Base-by-base conservation (phyloP, 2,797 vertebrate species). In the Accipiter minullus region DNA sequence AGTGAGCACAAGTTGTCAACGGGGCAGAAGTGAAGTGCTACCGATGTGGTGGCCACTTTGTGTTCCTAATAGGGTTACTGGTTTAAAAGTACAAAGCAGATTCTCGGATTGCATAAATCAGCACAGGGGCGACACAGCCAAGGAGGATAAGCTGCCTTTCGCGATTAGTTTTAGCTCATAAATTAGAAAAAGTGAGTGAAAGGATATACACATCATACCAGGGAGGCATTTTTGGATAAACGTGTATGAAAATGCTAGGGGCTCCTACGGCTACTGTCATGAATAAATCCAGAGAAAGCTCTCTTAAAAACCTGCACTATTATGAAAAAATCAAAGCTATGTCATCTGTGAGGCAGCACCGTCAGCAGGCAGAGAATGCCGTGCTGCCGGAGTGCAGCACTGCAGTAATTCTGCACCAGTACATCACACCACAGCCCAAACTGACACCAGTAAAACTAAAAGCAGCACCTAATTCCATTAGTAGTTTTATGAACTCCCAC, bases 1-100 rank as follows among this genome's bases (percentile, higher is more conserved):
- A 60, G 48, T 0, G 0, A 67, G 21, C 10, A 7, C 6, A 52
- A 64, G 36, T 47, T 44, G 18, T 50, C 77, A 71, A 29, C 5
- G 1, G 0, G 6, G 42, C 22, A 16, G 13, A 71, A 89, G 36
- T 5, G 25, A 74, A 29, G 14, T 12, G 25, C n/a, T 52, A 8
- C 40, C 40, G 4, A 2, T 52, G 36, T 64, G 29, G 47, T 47
- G 62, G 42, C 23, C 12, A 23, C 26, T 42, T 36, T 48, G 22
- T 15, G 29, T 2, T 83, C 60, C 79, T 60, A 29, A 19, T 3
- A 73, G 32, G 11, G 21, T 55, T 68, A 32, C 11, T 63, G 53
- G 21, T 63, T 90, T 55, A 44, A 94, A 93, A 90, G 56, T 38
- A 29, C 3, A 32, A 44, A 80, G 15, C n/a, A 80, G 60, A 60